Evolutionary conservation across 2,797 vertebrate species (phyloP).

Genomic region (Chrosomus eos): DNA sequence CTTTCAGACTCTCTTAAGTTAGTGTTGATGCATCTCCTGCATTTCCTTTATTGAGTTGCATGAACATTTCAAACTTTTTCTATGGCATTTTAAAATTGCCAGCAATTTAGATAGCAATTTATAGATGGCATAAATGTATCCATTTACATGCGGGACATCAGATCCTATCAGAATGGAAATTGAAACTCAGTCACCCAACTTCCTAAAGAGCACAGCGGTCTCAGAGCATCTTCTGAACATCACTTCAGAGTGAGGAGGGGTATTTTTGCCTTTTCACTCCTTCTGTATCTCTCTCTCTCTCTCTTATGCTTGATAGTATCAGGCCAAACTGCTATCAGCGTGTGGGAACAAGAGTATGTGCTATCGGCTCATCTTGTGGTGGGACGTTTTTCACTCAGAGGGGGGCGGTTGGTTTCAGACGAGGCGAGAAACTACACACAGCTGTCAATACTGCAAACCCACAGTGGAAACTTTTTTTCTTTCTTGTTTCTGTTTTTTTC

Average conservation of each 20-base stretch:
- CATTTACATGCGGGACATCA: neutral
- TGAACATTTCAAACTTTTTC: neutral
- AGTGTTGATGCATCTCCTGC: too few species aligned
- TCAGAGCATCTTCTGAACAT: constrained; percentile 3
- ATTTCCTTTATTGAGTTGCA: too few species aligned
- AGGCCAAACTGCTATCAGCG: constrained; percentile 48
- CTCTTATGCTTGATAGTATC: constrained; percentile 41
- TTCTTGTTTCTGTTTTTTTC: constrained; percentile 49
- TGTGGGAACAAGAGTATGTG: constrained; percentile 45
- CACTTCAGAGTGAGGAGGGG: constrained; percentile 2
- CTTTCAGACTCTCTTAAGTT: too few species aligned
- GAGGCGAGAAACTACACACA: constrained; percentile 65
- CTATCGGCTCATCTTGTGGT: constrained; percentile 52
- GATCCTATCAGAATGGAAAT: constrained; percentile 9
- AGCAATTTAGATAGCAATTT: neutral
- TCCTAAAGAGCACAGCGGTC: constrained; percentile 69
- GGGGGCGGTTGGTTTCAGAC: constrained; percentile 50
- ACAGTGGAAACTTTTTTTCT: constrained; percentile 72
- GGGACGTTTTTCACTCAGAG: constrained; percentile 54
- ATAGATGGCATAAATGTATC: neutral
- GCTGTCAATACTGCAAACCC: constrained; percentile 62
- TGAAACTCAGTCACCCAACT: constrained; percentile 43
- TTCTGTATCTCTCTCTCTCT: constrained; percentile 25
- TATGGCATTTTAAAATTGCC: neutral
- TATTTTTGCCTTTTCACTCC: constrained; percentile 22